Conservation (phyloP, 1,140 invertebrate species). For the Cotesia vestalis region DNA sequence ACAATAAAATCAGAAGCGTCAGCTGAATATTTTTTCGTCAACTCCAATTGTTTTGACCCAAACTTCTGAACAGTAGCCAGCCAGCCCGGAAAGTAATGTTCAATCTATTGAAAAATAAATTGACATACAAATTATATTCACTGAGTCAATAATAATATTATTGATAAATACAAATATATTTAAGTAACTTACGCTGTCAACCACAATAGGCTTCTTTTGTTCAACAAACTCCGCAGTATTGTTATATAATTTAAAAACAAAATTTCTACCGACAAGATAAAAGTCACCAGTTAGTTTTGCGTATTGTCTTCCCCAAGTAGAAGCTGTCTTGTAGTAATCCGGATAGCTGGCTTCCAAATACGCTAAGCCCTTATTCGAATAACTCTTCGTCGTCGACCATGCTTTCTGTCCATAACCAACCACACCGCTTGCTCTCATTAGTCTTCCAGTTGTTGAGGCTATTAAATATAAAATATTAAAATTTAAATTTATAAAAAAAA, state of each 20-base stretch:
- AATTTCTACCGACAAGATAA: constrained; percentile 67
- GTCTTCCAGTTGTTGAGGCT: constrained; percentile 68
- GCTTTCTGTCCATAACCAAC: constrained; percentile 70
- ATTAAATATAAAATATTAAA: constrained; percentile 42
- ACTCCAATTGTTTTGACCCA: constrained; percentile 47
- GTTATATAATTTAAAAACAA: constrained; percentile 63
- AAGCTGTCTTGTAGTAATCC: constrained; percentile 69
- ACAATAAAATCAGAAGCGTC: constrained; percentile 50
- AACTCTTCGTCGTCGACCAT: constrained; percentile 68
- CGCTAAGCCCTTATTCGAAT: constrained; percentile 69
- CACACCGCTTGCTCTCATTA: constrained; percentile 71
- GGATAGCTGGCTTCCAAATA: constrained; percentile 75
- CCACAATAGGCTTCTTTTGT: constrained; percentile 72
- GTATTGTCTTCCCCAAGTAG: constrained; percentile 70
- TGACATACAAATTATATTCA: background rate
- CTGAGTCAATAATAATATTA: background rate
- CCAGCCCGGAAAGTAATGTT: constrained; percentile 75
- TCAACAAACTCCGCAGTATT: constrained; percentile 67
- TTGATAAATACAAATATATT: constrained; percentile 2
- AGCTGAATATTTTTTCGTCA: constrained; percentile 51
- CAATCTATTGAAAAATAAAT: constrained; percentile 66
- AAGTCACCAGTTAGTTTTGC: constrained; percentile 69
- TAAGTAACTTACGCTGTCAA: constrained; percentile 64
- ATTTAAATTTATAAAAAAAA: constrained; percentile 17
- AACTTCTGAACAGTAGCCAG: constrained; percentile 60